These are phyloP conservation scores for Mus spretus DNA, from an alignment of 2,797 vertebrate genomes.

Conservation along the genomic window DNA sequence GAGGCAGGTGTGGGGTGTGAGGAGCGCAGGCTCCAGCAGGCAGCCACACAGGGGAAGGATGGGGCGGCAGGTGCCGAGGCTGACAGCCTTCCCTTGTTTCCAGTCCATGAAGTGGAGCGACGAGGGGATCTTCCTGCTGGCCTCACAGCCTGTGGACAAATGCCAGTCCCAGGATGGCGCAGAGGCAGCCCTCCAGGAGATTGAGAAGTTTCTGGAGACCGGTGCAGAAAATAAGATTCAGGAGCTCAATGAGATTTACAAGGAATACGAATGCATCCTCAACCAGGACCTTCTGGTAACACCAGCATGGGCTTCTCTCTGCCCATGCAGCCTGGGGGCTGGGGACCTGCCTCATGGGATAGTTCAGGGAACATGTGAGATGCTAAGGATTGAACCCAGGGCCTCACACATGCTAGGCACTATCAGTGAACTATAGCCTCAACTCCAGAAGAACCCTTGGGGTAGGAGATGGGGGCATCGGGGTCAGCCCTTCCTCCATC, in stretches of 20 bases:
- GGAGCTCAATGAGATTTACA: slow-evolving; percentile 91
- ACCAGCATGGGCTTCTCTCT: not conserved
- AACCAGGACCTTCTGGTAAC: slow-evolving; percentile 94
- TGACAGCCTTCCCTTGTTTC: slow-evolving; percentile 57
- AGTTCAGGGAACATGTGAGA: not conserved
- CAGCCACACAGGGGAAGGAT: not conserved
- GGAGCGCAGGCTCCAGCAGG: not conserved
- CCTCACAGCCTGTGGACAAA: slow-evolving; percentile 97
- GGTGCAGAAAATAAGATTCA: slow-evolving; percentile 92
- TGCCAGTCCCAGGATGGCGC: slow-evolving; percentile 99
- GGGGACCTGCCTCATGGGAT: not conserved
- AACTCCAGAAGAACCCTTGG: fast-evolving
- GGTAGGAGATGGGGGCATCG: fast-evolving
- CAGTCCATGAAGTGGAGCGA: slow-evolving; percentile 97
- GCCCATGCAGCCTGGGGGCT: no score
- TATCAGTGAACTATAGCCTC: not conserved
- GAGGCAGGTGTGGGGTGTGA: no score
- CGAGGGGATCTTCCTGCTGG: slow-evolving; percentile 97
- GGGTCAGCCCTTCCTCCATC: not conserved
- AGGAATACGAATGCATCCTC: slow-evolving; percentile 94
- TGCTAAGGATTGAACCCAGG: not conserved
- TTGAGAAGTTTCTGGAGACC: slow-evolving; percentile 95
- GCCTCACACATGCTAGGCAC: not conserved
- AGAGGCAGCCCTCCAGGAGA: slow-evolving; percentile 96
- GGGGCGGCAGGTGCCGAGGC: not conserved